phyloP scores from a whole-genome alignment of 2,797 vertebrate genomes.

The Balearica regulorum region DNA sequence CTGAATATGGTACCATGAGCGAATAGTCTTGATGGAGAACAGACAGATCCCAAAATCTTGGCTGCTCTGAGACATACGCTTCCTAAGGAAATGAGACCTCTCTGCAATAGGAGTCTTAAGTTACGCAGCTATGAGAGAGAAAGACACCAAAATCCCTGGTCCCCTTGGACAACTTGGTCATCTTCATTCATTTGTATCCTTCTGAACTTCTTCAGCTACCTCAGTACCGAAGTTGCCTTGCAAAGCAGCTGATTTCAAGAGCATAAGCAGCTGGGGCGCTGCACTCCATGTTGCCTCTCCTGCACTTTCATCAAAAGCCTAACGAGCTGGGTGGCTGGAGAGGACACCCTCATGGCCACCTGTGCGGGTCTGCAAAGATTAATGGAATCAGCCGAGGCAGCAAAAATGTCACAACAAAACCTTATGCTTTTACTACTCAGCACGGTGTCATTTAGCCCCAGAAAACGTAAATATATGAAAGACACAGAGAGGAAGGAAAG shows the following conservation, averaged over 20 bases:
- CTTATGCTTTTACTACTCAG: conserved; percentile 10
- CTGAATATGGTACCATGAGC: background rate
- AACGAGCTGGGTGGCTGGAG: background rate
- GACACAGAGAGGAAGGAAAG: background rate
- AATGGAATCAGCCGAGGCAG: conserved; percentile 23
- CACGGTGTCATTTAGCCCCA: background rate
- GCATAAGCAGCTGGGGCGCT: background rate
- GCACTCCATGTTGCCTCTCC: background rate
- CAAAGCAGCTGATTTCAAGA: background rate
- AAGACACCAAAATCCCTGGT: background rate
- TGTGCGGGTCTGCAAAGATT: background rate
- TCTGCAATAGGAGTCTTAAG: background rate
- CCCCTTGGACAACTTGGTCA: background rate
- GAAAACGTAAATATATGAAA: conserved; percentile 25
- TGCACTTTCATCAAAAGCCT: background rate
- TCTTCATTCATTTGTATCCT: background rate
- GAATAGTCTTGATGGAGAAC: background rate
- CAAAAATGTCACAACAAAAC: conserved; percentile 25
- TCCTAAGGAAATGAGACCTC: background rate
- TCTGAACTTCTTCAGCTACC: background rate
- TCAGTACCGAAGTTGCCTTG: background rate
- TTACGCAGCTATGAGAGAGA: background rate
- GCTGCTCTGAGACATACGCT: background rate
- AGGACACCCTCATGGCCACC: background rate
- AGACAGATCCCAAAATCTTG: background rate